Evolutionary conservation across 2,113 vertebrate species (phyloP).

Genomic region (Ornithorhynchus anatinus): DNA sequence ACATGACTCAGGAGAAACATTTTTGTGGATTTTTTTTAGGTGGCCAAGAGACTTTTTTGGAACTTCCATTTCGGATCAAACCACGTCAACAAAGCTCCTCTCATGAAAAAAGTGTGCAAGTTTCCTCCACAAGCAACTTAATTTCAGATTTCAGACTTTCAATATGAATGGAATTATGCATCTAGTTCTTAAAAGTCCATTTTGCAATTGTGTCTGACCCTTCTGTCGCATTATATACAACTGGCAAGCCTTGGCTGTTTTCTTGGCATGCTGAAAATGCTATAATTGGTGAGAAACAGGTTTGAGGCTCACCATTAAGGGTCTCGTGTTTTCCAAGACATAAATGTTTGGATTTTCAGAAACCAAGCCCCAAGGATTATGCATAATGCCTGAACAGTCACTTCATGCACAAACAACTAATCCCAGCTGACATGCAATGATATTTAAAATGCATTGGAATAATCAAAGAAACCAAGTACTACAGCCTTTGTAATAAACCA

Average conservation of each 20-base stretch:
- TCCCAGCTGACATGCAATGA: neutral
- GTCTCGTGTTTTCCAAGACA: neutral
- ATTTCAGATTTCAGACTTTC: neutral
- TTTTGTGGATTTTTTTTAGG: neutral
- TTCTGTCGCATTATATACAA: neutral
- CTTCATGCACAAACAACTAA: neutral
- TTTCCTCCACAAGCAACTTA: neutral
- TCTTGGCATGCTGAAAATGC: neutral
- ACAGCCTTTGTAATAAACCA: constrained; percentile 1
- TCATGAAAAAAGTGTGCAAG: neutral
- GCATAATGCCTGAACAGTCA: neutral
- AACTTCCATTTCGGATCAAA: neutral
- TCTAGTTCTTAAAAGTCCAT: neutral
- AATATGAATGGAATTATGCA: neutral
- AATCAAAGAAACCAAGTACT: constrained; percentile 10
- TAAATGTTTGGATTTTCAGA: neutral
- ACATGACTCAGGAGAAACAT: neutral
- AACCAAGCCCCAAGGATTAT: neutral
- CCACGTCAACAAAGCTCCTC: neutral
- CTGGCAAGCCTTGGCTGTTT: neutral
- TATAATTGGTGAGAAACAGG: neutral
- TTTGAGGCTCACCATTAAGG: neutral
- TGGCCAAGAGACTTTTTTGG: neutral
- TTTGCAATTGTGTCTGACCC: neutral
- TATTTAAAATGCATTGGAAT: neutral